phyloP scores from a whole-genome alignment of 2,888 invertebrate genomes.

The Lasioglossum malachurum region DNA sequence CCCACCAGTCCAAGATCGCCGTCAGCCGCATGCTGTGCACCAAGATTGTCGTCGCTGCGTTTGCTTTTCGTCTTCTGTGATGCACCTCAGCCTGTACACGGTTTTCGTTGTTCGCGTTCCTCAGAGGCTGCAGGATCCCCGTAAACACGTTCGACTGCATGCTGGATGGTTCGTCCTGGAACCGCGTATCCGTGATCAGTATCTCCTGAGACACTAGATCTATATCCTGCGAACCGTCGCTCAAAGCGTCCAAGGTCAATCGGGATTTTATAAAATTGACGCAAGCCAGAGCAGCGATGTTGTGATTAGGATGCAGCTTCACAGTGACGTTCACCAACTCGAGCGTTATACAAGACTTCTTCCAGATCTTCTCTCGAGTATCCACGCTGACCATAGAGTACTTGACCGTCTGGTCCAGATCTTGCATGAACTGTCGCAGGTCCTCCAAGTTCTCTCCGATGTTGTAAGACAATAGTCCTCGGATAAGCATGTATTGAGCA shows the following conservation, averaged over 20 bases:
- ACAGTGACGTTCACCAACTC: slow-evolving; percentile 95
- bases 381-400: slow-evolving; percentile 61
- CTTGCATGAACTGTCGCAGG: slow-evolving; percentile 83
- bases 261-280: slow-evolving; percentile 97
- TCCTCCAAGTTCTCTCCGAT: slow-evolving; percentile 94
- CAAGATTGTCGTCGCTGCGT: slow-evolving; percentile 93
- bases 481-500: slow-evolving; percentile 94
- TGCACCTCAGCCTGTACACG: slow-evolving; percentile 92
- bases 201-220: slow-evolving; percentile 97
- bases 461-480: slow-evolving; percentile 95
- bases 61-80: slow-evolving; percentile 89
- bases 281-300: slow-evolving; percentile 90
- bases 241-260: slow-evolving; percentile 93
- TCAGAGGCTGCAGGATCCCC: slow-evolving; percentile 94
- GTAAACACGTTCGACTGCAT: slow-evolving; percentile 94
- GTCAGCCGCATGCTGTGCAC: slow-evolving; percentile 98
- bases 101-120: slow-evolving; percentile 85
- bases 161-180: slow-evolving; percentile 88
- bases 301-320: slow-evolving; percentile 88
- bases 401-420: slow-evolving; percentile 73
- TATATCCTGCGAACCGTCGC: slow-evolving; percentile 95
- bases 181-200: slow-evolving; percentile 91
- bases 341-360: slow-evolving; percentile 91
- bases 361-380: slow-evolving; percentile 88
- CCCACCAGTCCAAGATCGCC: slow-evolving; percentile 97